Base-by-base conservation (phyloP, 2,888 invertebrate genomes). In the Minunthozetes semirufus region DNA sequence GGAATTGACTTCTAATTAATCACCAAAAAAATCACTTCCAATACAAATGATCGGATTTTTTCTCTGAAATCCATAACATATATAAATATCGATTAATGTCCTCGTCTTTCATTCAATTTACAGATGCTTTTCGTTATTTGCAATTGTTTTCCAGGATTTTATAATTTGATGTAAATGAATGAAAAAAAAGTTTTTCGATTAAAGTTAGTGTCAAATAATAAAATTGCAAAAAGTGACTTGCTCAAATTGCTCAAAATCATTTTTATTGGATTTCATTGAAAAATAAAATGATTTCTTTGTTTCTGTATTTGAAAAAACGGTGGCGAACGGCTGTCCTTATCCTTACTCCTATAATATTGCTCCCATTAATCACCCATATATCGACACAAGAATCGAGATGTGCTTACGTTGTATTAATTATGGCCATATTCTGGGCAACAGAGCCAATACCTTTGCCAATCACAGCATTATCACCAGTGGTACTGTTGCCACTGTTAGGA, bases 331-430 rank as follows among this genome's bases (percentile, higher is more conserved):
- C n/a, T 1, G 15, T 68, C 22, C 29, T 68, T 15, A 22, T 68
- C 1, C 15, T 68, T 0, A 68, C 68, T 1, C 68, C 68, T 19
- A 2, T 68, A 0, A 0, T 46, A 42, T 68, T 68, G 15, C 22
- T 68, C 0, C 68, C 68, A 68, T 68, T 68, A 22, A 17, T 68
- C 8, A 68, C 68, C 2, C 22, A n/a, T 42, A 9, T 17, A 19
- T 19, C 68, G 25, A 56, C 59, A 17, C 25, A 9, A 13, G 81
- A 81, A 75, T 79, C 79, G 22, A 77, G 79, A 77, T 82, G 82
- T 76, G 81, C 81, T 11, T 82, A 81, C 78, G 80, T 81, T 6
- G 79, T 83, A 15, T 72, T 80, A 13, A 33, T 80, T 19, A 81
- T 81, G 81, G 80, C 80, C 9, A 75, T 78, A 11, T 80, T 78